Evolutionary conservation across 2,888 invertebrate species (phyloP).

Genomic region (Byasa hedistus): DNA sequence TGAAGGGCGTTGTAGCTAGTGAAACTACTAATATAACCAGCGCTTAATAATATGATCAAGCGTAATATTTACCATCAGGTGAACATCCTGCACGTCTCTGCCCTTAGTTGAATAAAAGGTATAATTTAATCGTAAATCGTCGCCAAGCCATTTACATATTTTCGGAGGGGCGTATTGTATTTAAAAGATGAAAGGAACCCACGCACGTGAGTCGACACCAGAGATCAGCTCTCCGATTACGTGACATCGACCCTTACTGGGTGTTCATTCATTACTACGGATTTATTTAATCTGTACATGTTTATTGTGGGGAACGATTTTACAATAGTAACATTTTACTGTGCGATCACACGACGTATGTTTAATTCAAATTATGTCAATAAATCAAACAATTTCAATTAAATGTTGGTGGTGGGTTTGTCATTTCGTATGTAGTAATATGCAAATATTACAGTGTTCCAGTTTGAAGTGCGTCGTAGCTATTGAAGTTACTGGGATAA

Average conservation of each 20-base stretch:
- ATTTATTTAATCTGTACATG: slow-evolving; percentile 23
- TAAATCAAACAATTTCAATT: no score
- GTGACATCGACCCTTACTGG: slow-evolving; percentile 63
- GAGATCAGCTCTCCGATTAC: slow-evolving; percentile 70
- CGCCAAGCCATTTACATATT: slow-evolving; percentile 47
- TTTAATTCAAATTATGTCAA: no score
- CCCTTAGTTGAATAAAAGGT: slow-evolving; percentile 24
- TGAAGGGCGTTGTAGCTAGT: no score
- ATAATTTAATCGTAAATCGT: slow-evolving; percentile 29
- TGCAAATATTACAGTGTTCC: no score
- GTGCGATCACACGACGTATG: neutral
- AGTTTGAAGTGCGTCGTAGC: no score
- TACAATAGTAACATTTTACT: neutral
- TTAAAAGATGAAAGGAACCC: slow-evolving; percentile 48
- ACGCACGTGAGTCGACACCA: slow-evolving; percentile 70
- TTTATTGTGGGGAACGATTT: slow-evolving; percentile 9
- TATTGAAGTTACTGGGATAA: no score
- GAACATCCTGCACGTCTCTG: neutral
- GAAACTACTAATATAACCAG: no score
- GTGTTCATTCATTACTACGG: slow-evolving; percentile 47
- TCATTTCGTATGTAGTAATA: no score
- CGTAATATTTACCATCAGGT: no score
- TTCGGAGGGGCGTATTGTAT: slow-evolving; percentile 57
- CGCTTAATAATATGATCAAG: no score
- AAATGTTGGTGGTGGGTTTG: no score